Conservation (phyloP, 2,113 vertebrate species). For the Calypte anna region DNA sequence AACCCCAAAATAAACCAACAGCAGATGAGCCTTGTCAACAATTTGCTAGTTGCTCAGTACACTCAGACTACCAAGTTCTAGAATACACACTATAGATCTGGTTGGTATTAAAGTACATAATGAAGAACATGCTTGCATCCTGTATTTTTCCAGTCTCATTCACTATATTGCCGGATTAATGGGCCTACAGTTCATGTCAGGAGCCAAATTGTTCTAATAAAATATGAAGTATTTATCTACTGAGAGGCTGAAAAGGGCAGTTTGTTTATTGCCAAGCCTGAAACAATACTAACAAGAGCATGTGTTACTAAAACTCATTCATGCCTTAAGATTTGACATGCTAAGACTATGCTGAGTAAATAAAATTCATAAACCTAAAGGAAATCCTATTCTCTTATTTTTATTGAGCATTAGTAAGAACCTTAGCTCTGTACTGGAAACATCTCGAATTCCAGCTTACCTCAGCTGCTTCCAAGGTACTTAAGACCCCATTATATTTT, state of each 20-base stretch:
- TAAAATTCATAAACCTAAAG: conserved; percentile 76
- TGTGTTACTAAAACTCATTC: conserved; percentile 77
- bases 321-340: conserved; percentile 76
- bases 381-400: conserved; percentile 17
- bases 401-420: not conserved
- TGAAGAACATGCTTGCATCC: conserved; percentile 86
- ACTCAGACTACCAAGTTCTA: conserved; percentile 57
- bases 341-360: conserved; percentile 77
- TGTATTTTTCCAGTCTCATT: conserved; percentile 77
- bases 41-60: conserved; percentile 60
- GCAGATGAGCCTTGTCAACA: conserved; percentile 72
- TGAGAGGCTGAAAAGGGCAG: conserved; percentile 42
- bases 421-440: not conserved
- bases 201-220: conserved; percentile 67
- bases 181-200: conserved; percentile 55
- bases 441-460: not conserved
- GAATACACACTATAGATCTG: conserved; percentile 60
- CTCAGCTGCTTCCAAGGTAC: not conserved
- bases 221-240: conserved; percentile 56
- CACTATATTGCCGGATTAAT: conserved; percentile 64
- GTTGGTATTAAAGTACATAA: conserved; percentile 77
- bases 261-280: conserved; percentile 64
- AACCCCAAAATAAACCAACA: conserved; percentile 51
- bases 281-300: conserved; percentile 44
- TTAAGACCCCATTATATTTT: not conserved